A percentile compares a stretch with the other conserved stretches of the same genome.
Conservation (phyloP, 2,888 invertebrate species). For the Eristalis pertinax region DNA sequence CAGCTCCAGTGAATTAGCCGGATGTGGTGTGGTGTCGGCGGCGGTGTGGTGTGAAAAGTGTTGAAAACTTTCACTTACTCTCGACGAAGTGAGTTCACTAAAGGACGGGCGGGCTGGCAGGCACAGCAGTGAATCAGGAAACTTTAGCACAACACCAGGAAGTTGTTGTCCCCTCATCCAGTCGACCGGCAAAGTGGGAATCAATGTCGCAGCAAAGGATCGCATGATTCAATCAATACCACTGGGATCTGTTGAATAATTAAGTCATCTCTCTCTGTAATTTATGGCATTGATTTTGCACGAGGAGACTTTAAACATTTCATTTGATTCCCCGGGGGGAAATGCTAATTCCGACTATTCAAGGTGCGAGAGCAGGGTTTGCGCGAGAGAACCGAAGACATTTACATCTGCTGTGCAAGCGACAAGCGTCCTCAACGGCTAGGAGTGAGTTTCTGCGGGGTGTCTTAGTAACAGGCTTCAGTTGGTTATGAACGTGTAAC, state of each 20-base stretch:
- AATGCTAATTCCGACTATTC: background rate
- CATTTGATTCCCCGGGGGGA: background rate
- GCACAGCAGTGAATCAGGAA: slow-evolving; percentile 37
- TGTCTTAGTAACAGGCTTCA: too few species aligned
- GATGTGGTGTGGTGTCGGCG: slow-evolving; percentile 40
- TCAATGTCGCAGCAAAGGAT: slow-evolving; percentile 59
- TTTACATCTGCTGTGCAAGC: too few species aligned
- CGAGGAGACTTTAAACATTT: slow-evolving; percentile 18
- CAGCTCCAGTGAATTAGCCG: slow-evolving; percentile 54
- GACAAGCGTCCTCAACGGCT: too few species aligned
- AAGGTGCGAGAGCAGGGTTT: too few species aligned
- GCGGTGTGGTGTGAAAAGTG: slow-evolving; percentile 36
- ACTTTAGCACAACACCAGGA: slow-evolving; percentile 52
- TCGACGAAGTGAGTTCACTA: slow-evolving; percentile 1
- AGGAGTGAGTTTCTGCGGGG: too few species aligned
- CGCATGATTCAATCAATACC: slow-evolving; percentile 63
- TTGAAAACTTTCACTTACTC: slow-evolving; percentile 59
- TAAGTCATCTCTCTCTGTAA: slow-evolving; percentile 60
- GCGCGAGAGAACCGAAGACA: too few species aligned
- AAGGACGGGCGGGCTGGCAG: background rate
- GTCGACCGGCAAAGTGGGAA: slow-evolving; percentile 58
- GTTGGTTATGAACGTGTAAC: too few species aligned
- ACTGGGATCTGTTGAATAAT: slow-evolving; percentile 58
- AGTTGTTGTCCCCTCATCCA: slow-evolving; percentile 38
- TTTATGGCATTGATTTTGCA: slow-evolving; percentile 58